These are phyloP conservation scores for Pseudotriccus pelzelni DNA, from an alignment of 2,797 vertebrate species.

Conservation along the genomic window DNA sequence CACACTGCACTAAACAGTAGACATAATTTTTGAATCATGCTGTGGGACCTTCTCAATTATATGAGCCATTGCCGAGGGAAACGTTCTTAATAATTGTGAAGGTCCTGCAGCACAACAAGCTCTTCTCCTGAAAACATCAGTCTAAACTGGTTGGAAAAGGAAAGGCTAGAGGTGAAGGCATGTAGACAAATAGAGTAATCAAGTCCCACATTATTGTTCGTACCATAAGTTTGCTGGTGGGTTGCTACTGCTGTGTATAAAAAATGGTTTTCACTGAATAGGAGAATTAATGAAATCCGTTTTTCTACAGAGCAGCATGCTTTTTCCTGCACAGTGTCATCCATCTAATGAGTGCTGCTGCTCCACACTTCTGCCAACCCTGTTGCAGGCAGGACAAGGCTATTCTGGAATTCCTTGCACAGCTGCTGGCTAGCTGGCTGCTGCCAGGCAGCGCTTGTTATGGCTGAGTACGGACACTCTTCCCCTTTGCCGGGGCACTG, in stretches of 20 bases:
- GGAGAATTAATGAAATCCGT: not conserved
- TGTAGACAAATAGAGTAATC: not conserved
- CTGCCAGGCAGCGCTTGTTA: not conserved
- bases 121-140: not conserved
- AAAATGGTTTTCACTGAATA: not conserved
- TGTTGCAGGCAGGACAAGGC: rapidly evolving
- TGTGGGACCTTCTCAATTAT: rapidly evolving
- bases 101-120: not conserved
- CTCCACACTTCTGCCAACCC: rapidly evolving
- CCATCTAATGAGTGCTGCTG: not conserved
- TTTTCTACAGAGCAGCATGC: not conserved
- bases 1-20: not conserved
- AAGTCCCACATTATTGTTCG: not conserved
- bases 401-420: rapidly evolving
- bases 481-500: not conserved
- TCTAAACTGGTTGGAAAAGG: not conserved
- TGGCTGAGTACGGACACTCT: rapidly evolving
- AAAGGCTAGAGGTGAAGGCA: not conserved
- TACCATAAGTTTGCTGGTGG: not conserved
- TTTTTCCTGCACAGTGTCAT: not conserved
- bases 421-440: not conserved
- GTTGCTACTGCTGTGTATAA: not conserved
- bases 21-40: not conserved
- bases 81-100: not conserved
- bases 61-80: not conserved